Evolutionary conservation across 2,113 vertebrate species (phyloP).

Genomic region (Trichechus manatus): DNA sequence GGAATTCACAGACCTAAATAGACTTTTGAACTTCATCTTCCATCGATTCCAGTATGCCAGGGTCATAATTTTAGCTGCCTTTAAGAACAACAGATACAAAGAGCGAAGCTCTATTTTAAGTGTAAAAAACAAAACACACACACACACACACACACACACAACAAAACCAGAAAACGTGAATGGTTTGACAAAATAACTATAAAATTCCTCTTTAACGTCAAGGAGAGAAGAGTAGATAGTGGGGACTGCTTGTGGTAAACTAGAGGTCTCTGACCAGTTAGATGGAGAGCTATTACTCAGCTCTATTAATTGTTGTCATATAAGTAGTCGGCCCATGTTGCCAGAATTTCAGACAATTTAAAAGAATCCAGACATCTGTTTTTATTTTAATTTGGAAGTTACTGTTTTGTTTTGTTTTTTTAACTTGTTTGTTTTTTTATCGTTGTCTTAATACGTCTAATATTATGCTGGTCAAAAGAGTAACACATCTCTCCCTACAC

Average conservation of each 20-base stretch:
- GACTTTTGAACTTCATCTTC: neutral
- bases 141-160: too few relatives aligned
- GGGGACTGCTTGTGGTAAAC: rapidly evolving
- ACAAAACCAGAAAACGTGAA: neutral
- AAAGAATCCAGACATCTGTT: neutral
- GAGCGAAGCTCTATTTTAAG: neutral
- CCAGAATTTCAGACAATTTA: neutral
- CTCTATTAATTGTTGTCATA: neutral
- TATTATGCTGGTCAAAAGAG: neutral
- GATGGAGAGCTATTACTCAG: neutral
- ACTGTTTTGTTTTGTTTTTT: neutral
- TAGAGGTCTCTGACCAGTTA: neutral
- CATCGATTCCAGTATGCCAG: neutral
- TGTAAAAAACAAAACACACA: neutral
- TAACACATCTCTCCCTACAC: too few relatives aligned
- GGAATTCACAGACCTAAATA: neutral
- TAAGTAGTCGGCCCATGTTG: neutral
- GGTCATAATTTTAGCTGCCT: neutral
- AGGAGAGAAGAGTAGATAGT: neutral
- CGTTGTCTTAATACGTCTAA: neutral
- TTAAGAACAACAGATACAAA: neutral
- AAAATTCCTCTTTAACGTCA: neutral
- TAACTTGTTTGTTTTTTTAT: neutral
- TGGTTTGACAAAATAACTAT: neutral
- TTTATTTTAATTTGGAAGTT: neutral